Base-by-base conservation (phyloP, 1,140 invertebrate genomes). In the Galleria mellonella region DNA sequence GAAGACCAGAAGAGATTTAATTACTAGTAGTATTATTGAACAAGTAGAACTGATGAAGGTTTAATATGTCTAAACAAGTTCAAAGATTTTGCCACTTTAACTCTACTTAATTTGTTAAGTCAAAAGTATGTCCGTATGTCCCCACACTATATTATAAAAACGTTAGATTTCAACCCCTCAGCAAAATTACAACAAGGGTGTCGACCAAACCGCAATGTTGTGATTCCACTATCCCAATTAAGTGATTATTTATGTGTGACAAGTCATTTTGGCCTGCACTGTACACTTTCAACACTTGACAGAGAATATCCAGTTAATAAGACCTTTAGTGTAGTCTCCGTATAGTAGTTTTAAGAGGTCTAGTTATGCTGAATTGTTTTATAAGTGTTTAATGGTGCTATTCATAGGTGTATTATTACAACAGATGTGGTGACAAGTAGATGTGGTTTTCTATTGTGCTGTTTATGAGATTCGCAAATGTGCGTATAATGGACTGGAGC, bases 231-330 rank as follows among this genome's bases (percentile, higher is more conserved):
- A 35, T 57, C 43, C 62, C 70, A 78, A 78, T 81, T 76, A 81
- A 53, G 59, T 74, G 62, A 72, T 77, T 76, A 81, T 77, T 81
- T 77, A 81, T 76, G 60, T 75, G 63, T 53, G 66, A 71, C 65
- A 67, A 62, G 48, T 56, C 50, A 61, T 64, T n/a, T 63, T 63
- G 48, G 43, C 54, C 46, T 3, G 36, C 32, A 9, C 14, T 43
- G 47, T 51, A 40, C 33, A 47, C 44, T 45, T 39, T 50, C 37
- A 55, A 61, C 66, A 67, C 64, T 65, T 65, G 54, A 15, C 17
- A 15, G 9, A 7, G 28, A n/a, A n/a, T 3, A 29, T 29, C 43
- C 37, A 35, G 41, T 41, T 39, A 53, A 42, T 37, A 9, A 29
- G 48, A 52, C 39, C 47, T 42, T 27, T 12, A 7, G 35, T 28